Evolutionary conservation across 2,113 vertebrate genomes (phyloP), one percentile per base, ranked within the genome.

Genomic region (Candoia aspera): DNA sequence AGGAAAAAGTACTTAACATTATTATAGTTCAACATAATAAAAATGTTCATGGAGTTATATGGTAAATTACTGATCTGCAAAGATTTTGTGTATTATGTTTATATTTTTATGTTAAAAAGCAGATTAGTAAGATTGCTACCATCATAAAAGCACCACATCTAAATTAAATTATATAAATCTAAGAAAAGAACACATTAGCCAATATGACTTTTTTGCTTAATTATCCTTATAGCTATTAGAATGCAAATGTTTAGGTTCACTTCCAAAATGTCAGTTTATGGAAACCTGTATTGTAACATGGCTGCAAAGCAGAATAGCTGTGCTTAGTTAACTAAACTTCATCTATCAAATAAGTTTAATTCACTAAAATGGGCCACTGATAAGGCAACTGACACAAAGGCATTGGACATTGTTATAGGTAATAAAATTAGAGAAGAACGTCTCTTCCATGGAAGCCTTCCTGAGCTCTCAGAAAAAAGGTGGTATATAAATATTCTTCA

Each of bases 91-190:
- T 92, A 23, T 33, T 83, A 90, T 33, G 87, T 90, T 90, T 91
- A 84, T 68, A 26, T 60, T 91, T 64, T 90, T 68, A 93, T 54
- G 89, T 93, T 59, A 93, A 95, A 95, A 8, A 90, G 24, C 73
- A 85, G 3, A 89, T 91, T 96, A 79, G 2, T 26, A 26, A 42
- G 94, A 49, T 15, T 4, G 19, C 13, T 62, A 33, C 26, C 68
- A 29, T 29, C 33, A 73, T 49, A 79, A 79, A 23, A 49, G 49
- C 13, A 19, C 37, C 8, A 53, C 24, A 60, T 6, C 24, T 13
- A 62, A 8, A 49, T 58, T 85, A 60, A 84, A 85, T 90, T 49
- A 59, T 55, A 21, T 90, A 60, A 59, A 62, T 60, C 42, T 49
- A 85, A 59, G 8, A 8, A 53, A 33, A 84, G 29, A 73, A 24